These are phyloP conservation scores for Thaleichthys pacificus DNA, from an alignment of 2,797 vertebrate genomes.

Conservation along the genomic window DNA sequence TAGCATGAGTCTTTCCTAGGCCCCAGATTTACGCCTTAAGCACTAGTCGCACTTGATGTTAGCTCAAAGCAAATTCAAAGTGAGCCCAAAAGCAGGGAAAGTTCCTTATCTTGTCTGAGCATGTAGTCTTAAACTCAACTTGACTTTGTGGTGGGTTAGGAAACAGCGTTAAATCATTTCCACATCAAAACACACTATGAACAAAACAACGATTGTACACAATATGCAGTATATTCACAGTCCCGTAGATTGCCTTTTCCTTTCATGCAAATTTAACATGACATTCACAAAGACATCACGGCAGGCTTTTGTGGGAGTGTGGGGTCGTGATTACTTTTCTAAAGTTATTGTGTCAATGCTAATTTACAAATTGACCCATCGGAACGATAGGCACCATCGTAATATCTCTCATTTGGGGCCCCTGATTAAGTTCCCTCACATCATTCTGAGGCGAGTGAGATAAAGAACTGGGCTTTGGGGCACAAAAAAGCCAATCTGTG, in stretches of 20 bases:
- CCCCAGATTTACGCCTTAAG: neutral
- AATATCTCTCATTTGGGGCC: constrained; percentile 42
- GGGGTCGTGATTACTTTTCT: constrained; percentile 36
- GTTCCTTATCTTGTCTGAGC: constrained; percentile 3
- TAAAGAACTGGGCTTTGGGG: constrained; percentile 53
- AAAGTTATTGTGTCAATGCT: constrained; percentile 32
- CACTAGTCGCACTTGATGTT: neutral
- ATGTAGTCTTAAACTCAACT: neutral
- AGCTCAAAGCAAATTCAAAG: neutral
- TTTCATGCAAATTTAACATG: constrained; percentile 10
- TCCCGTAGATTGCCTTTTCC: constrained; percentile 3
- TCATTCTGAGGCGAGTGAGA: constrained; percentile 36
- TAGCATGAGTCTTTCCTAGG: no score
- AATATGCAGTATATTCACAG: neutral
- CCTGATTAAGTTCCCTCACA: constrained; percentile 62
- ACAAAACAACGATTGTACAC: neutral
- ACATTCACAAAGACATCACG: constrained; percentile 28
- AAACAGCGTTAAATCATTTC: neutral
- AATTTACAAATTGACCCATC: constrained; percentile 40
- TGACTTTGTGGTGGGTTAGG: neutral
- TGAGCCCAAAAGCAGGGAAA: neutral
- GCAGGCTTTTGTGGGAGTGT: constrained; percentile 42
- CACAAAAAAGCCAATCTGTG: constrained; percentile 55
- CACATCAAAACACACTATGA: neutral
- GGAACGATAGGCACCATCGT: constrained; percentile 39